Conservation (phyloP, 1,140 invertebrate genomes). For the Papilio dardanus region DNA sequence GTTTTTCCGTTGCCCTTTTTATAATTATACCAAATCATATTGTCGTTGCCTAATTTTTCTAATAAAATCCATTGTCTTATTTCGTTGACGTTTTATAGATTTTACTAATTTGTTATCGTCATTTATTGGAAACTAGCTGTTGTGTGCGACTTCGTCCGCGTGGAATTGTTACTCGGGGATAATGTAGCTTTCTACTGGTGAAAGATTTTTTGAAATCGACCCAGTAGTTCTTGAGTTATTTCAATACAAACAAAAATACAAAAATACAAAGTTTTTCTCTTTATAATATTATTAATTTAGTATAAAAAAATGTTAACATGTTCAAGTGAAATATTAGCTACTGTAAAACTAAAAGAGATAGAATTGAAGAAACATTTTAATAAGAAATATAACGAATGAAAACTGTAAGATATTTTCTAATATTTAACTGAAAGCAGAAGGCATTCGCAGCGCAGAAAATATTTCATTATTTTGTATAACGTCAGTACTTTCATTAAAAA, state of each 20-base stretch:
- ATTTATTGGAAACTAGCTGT: too few relatives aligned
- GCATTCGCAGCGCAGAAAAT: neutral
- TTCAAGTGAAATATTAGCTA: too few relatives aligned
- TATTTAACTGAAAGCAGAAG: neutral
- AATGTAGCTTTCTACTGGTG: too few relatives aligned
- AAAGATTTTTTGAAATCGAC: too few relatives aligned
- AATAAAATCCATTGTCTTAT: neutral
- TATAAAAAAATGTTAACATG: too few relatives aligned
- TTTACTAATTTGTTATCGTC: neutral
- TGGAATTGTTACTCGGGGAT: too few relatives aligned
- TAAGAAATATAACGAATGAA: neutral
- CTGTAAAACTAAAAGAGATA: neutral
- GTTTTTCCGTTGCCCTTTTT: neutral
- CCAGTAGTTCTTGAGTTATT: too few relatives aligned
- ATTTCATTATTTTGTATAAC: conserved; percentile 2
- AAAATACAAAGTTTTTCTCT: too few relatives aligned
- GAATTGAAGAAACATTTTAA: neutral
- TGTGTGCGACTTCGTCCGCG: too few relatives aligned
- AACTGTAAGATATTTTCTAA: neutral
- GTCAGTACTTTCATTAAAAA: neutral
- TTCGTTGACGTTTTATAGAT: neutral
- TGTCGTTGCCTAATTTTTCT: neutral
- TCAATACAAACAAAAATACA: too few relatives aligned
- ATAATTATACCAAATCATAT: neutral
- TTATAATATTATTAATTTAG: too few relatives aligned